Base-by-base conservation (phyloP, 2,113 vertebrate species). In the Rhabdomys dilectus region DNA sequence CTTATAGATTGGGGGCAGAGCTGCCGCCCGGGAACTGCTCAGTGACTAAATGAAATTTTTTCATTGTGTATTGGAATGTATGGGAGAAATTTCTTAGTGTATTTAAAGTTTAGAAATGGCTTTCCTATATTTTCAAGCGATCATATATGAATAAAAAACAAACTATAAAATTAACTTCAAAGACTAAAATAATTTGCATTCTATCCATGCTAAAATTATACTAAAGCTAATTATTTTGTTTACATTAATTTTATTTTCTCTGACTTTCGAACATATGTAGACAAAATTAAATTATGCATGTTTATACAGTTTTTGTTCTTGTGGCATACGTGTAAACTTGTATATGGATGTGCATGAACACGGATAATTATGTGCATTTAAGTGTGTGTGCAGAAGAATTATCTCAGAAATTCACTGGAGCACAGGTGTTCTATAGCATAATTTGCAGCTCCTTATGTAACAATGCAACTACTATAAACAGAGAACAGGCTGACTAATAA, bases 361-460 rank as follows among this genome's bases (percentile, higher is more conserved):
- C 11, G 48, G 22, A 29, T 31, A 45, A 76, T 48, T 78, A 51
- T 51, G 7, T 78, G 26, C 36, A 62, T 62, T 80, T 73, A 70
- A 31, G 15, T 72, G 15, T 31, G 0, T 48, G 8, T 73, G 48
- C 80, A 5, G 45, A 24, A 78, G 64, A 94, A 31, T 39, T 45
- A 62, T 88, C n/a, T 60, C 34, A 17, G 62, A 77, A 93, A 81
- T 97, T 9, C 51, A 64, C 24, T 53, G 48, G 64, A 95, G 29
- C 56, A 72, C 0, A 0, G 73, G 88, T 53, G 24, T 94, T 96
- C 88, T 6, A 89, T 51, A 86, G 13, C 64, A 81, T 31, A 91
- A 96, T 94, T 84, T 96, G 66, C n/a, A 68, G 66, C 88, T 97
- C 82, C 96, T 87, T 95, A 93, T 72, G 58, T 36, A 89, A 90